phyloP scores from a whole-genome alignment of 2,888 invertebrate species.

The Chrysodeixis includens region DNA sequence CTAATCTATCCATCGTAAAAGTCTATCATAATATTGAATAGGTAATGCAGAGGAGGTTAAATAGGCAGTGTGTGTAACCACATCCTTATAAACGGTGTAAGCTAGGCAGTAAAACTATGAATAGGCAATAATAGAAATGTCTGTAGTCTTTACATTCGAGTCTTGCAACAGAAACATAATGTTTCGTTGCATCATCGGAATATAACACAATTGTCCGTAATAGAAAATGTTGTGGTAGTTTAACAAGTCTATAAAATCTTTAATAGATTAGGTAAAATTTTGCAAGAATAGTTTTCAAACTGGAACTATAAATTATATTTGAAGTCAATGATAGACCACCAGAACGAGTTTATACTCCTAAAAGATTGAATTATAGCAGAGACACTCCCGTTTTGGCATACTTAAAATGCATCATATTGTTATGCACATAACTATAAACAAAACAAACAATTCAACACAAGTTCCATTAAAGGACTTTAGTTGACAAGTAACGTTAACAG shows the following conservation, averaged over 20 bases:
- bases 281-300: background rate
- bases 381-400: no score
- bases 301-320: background rate
- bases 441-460: no score
- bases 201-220: constrained; percentile 20
- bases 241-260: background rate
- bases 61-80: constrained; percentile 23
- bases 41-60: constrained; percentile 16
- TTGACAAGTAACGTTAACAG: background rate
- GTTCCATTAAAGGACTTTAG: background rate
- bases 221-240: constrained; percentile 26
- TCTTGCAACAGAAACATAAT: constrained; percentile 25
- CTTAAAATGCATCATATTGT: no score
- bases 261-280: background rate
- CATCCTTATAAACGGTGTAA: constrained; percentile 26
- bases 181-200: constrained; percentile 31
- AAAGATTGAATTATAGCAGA: no score
- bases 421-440: no score
- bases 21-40: constrained; percentile 16
- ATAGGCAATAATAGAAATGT: constrained; percentile 11
- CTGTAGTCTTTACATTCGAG: background rate
- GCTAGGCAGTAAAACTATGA: constrained; percentile 21
- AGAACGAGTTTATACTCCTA: no score
- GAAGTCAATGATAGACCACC: background rate
- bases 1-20: background rate